Conservation (phyloP, 2,113 vertebrate genomes). For the Ailuropoda melanoleuca region DNA sequence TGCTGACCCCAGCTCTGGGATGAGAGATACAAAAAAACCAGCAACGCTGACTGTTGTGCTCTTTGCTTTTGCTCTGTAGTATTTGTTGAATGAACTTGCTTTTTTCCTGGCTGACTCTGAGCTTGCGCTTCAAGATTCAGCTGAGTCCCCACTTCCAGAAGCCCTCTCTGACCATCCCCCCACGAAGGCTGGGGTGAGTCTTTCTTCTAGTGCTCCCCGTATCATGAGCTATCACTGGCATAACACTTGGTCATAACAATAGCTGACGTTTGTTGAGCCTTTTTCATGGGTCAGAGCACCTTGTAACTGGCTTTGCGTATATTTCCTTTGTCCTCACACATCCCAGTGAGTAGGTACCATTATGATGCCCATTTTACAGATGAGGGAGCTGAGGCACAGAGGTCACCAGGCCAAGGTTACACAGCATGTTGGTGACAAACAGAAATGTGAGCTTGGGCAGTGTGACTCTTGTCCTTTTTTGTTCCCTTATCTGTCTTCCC, state of each 20-base stretch:
- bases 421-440: background rate
- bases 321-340: background rate
- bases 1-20: background rate
- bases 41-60: too few relatives aligned
- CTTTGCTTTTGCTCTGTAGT: background rate
- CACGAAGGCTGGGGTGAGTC: background rate
- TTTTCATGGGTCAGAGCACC: background rate
- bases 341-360: background rate
- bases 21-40: background rate
- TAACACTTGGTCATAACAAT: background rate
- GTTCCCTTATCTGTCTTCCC: background rate
- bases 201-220: background rate
- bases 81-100: background rate
- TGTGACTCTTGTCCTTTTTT: background rate
- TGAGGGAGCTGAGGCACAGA: background rate
- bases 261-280: background rate
- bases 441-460: background rate
- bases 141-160: background rate
- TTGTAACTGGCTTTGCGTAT: background rate
- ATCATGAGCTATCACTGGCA: background rate
- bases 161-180: background rate
- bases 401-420: too few relatives aligned
- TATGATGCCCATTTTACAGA: background rate
- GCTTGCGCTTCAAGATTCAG: background rate
- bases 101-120: background rate